Base-by-base conservation (phyloP, 2,797 vertebrate genomes). In the Mormyrops attenuatus region DNA sequence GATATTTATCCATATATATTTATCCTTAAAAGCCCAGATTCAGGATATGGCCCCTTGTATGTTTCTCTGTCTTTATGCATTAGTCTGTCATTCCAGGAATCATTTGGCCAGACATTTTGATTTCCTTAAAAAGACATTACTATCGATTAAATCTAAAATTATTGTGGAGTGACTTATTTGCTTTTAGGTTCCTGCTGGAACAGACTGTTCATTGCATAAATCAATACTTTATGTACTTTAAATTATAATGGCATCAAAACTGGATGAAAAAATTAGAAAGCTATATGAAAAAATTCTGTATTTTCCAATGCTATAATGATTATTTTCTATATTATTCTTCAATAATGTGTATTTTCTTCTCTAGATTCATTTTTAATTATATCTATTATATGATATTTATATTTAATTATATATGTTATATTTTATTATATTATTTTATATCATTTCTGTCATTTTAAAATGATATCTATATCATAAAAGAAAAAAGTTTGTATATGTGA, bases 61-160 rank as follows among this genome's bases (percentile, higher is more conserved):
- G 80, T 84, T 34, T 44, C 47, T 85, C 15, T 38, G 73, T 80
- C 73, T 44, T 17, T 38, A 85, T 52, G 49, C 49, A 52, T 85
- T 85, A 22, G 49, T 85, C 47, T 85, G 44, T 85, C 82, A 49
- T 85, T 50, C 82, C 82, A 85, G 44, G 41, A 85, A 44, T 49
- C 82, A 85, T 85, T 52, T 85, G n/a, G 82, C 41, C 49, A 52
- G 44, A 52, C 82, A 52, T 85, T 85, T 85, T 52, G 44, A 85
- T 85, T 85, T 52, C n/a, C 47, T 85, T 52, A 85, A 85, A 84
- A 85, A 85, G 82, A 13, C 49, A 8, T 85, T 85, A 52, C 8
- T 49, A 52, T 85, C 20, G 82, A 85, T 85, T 80, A 80, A 77
- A 80, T 80, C 66, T 69, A 69, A 69, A 69, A 69, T 34, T 34